Conservation (phyloP, 2,113 vertebrate genomes). For the Mohoua ochrocephala region DNA sequence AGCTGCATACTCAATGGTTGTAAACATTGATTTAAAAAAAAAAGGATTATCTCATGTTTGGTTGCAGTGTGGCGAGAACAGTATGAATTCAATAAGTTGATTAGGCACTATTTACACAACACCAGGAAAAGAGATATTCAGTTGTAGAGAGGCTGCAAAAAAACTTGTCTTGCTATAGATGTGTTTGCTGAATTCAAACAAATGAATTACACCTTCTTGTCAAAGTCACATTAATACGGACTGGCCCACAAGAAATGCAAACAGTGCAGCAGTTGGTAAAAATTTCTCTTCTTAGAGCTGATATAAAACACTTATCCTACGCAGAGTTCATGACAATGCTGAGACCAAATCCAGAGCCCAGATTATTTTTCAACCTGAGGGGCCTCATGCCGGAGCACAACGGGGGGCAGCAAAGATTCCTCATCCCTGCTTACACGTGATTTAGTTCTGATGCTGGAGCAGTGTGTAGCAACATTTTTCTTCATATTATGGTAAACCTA, state of each 20-base stretch:
- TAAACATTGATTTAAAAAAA: background rate
- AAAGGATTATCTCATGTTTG: background rate
- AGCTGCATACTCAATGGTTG: background rate
- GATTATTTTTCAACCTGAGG: constrained; percentile 5
- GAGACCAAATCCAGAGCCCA: background rate
- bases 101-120: background rate
- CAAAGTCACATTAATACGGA: background rate
- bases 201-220: background rate
- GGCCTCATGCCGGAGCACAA: background rate
- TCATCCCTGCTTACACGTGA: background rate
- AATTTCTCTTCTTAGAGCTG: background rate
- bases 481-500: constrained; percentile 65
- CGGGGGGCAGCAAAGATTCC: background rate
- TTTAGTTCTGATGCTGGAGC: constrained; percentile 22
- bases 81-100: background rate
- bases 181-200: background rate
- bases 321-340: background rate
- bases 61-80: background rate
- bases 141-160: background rate
- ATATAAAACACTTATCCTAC: background rate
- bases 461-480: background rate
- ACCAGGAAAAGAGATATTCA: background rate
- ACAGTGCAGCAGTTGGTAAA: constrained; percentile 19
- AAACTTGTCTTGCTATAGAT: background rate
- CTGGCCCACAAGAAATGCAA: background rate